phyloP scores from a whole-genome alignment of 2,113 vertebrate species.

The Apteryx owenii region DNA sequence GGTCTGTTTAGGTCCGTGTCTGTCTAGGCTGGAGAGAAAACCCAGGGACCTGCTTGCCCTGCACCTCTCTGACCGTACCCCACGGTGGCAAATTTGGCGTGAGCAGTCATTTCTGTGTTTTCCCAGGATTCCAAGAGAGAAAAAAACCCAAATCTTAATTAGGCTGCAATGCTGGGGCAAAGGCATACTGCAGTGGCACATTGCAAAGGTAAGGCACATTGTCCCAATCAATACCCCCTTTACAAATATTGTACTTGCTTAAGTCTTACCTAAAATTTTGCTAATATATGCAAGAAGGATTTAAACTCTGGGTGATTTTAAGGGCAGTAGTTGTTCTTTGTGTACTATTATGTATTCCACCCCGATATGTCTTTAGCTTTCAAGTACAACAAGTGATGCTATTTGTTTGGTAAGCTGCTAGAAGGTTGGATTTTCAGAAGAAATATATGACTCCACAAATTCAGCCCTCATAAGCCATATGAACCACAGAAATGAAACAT shows the following conservation, averaged over 20 bases:
- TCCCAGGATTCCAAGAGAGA: background rate
- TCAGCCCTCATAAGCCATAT: background rate
- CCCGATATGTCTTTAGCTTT: background rate
- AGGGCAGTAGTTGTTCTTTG: background rate
- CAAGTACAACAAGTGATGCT: background rate
- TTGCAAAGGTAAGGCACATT: background rate
- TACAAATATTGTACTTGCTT: background rate
- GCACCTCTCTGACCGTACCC: fast-evolving
- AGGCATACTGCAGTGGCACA: background rate
- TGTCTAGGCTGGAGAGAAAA: background rate
- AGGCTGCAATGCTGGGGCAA: background rate
- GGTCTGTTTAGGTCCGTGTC: background rate
- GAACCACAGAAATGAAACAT: background rate
- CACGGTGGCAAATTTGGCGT: background rate
- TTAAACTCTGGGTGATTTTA: background rate
- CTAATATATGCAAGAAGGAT: background rate
- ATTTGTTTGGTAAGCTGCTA: background rate
- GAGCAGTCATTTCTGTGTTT: background rate
- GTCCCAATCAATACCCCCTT: background rate
- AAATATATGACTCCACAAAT: fast-evolving
- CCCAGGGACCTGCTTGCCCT: background rate
- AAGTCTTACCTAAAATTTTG: background rate
- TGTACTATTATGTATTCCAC: background rate
- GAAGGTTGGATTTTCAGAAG: background rate
- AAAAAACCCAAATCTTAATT: background rate